These are phyloP conservation scores for Xenopus petersii DNA, from an alignment of 2,797 vertebrate genomes.

Conservation along the genomic window DNA sequence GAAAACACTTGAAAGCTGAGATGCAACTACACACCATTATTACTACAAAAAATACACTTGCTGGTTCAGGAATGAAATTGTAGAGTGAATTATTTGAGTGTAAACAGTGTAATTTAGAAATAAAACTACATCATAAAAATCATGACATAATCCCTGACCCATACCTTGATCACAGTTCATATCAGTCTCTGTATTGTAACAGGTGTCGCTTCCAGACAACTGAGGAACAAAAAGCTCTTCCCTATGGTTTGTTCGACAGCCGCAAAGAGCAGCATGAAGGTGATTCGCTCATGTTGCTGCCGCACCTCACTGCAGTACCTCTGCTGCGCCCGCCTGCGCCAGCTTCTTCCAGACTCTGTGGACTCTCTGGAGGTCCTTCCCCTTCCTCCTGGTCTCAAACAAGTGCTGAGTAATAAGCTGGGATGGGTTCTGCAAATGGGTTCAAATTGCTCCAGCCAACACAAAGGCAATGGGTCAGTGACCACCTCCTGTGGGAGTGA, in stretches of 20 bases:
- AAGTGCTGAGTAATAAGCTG: conserved; percentile 75
- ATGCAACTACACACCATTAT: too few species aligned
- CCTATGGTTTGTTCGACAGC: conserved; percentile 95
- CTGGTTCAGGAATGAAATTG: too few species aligned
- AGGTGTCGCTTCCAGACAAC: conserved; percentile 84
- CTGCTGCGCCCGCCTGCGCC: conserved; percentile 81
- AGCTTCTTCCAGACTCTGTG: conserved; percentile 70
- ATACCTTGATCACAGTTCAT: too few species aligned
- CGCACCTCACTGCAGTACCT: conserved; percentile 89
- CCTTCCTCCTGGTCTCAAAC: conserved; percentile 82
- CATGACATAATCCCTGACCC: too few species aligned
- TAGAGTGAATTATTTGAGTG: too few species aligned
- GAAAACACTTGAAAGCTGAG: too few species aligned
- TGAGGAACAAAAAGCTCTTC: conserved; percentile 87
- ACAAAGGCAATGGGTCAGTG: conserved; percentile 55
- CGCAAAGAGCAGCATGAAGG: conserved; percentile 94
- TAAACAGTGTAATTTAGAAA: too few species aligned
- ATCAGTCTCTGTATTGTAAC: conserved; percentile 2
- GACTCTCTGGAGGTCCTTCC: conserved; percentile 73
- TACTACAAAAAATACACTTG: too few species aligned
- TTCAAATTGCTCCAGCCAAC: conserved; percentile 52
- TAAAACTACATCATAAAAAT: too few species aligned
- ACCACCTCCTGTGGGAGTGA: conserved; percentile 64
- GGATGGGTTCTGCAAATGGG: conserved; percentile 88
- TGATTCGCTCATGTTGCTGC: conserved; percentile 83